These are phyloP conservation scores for Psix sp. DNA, from an alignment of 1,140 invertebrate species.

Conservation along the genomic window DNA sequence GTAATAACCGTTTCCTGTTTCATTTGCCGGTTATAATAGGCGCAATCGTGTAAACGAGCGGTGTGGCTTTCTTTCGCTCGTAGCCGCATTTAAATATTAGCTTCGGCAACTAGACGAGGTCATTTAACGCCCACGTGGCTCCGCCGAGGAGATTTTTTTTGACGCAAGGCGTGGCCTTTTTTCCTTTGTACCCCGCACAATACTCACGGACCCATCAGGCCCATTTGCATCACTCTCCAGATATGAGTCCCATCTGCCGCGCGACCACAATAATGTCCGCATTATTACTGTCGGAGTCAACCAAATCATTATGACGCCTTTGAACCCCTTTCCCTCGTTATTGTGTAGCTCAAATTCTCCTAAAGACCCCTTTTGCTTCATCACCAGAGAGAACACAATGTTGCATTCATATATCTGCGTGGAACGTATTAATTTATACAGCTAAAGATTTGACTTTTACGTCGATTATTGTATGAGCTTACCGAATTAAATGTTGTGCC, in stretches of 20 bases:
- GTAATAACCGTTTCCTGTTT: slow-evolving; percentile 48
- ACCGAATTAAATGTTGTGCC: too few relatives aligned
- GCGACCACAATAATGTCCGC: slow-evolving; percentile 9
- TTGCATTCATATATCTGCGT: too few relatives aligned
- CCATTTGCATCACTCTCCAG: slow-evolving; percentile 30
- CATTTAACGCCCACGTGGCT: slow-evolving; percentile 50
- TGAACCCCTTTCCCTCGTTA: slow-evolving; percentile 12
- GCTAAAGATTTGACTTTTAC: too few relatives aligned
- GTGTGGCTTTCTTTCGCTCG: slow-evolving; percentile 34
- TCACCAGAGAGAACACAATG: neutral
- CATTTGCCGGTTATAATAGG: slow-evolving; percentile 43
- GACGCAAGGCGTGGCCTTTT: slow-evolving; percentile 58
- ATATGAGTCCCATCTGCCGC: neutral
- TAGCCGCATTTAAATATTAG: slow-evolving; percentile 25
- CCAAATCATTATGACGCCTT: slow-evolving; percentile 42
- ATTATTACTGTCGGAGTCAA: slow-evolving; percentile 16
- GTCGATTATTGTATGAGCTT: too few relatives aligned
- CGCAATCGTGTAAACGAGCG: slow-evolving; percentile 45
- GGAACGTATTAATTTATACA: too few relatives aligned
- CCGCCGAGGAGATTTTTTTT: slow-evolving; percentile 22
- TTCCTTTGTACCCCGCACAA: slow-evolving; percentile 1
- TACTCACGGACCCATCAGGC: slow-evolving; percentile 5
- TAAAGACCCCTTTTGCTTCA: neutral
- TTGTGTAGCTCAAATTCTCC: slow-evolving; percentile 2
- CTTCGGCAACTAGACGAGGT: slow-evolving; percentile 54